Percentiles rank a stretch among this genome's conserved stretches.
These are phyloP conservation scores for Artibeus lituratus DNA, from an alignment of 2,797 vertebrate genomes.

Conservation along the genomic window DNA sequence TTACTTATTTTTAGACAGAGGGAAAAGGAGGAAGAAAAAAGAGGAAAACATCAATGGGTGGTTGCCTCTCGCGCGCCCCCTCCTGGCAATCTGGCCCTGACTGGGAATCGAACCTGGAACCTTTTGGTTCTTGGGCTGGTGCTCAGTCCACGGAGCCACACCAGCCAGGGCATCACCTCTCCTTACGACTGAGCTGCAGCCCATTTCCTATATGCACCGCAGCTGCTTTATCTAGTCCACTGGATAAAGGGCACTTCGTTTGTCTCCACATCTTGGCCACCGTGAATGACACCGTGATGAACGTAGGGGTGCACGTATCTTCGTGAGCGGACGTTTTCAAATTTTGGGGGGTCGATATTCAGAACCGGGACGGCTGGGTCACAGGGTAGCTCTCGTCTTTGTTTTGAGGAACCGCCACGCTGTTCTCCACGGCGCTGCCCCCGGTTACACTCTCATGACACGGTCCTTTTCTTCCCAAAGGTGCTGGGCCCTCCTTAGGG, in stretches of 20 bases:
- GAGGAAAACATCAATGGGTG: no score
- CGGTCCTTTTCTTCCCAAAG: rapidly evolving
- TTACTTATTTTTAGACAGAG: no score
- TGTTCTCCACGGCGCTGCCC: neutral
- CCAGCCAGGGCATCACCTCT: neutral
- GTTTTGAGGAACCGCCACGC: neutral
- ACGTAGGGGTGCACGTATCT: neutral
- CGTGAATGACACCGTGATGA: neutral
- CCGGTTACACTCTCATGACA: neutral
- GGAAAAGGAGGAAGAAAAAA: no score
- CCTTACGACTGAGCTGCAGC: neutral
- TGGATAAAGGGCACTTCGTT: no score
- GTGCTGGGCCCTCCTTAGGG: neutral
- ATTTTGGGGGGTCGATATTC: neutral
- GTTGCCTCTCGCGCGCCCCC: no score
- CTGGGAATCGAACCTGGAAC: no score
- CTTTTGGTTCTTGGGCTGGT: no score
- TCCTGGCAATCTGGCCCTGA: no score
- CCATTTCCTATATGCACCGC: neutral
- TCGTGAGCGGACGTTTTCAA: neutral
- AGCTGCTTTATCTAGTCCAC: neutral
- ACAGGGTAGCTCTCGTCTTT: rapidly evolving
- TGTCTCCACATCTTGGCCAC: neutral
- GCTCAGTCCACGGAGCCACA: no score
- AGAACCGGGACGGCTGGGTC: neutral